Evolutionary conservation across 1,140 invertebrate species (phyloP).

Genomic region (Drosophila mojavensis): DNA sequence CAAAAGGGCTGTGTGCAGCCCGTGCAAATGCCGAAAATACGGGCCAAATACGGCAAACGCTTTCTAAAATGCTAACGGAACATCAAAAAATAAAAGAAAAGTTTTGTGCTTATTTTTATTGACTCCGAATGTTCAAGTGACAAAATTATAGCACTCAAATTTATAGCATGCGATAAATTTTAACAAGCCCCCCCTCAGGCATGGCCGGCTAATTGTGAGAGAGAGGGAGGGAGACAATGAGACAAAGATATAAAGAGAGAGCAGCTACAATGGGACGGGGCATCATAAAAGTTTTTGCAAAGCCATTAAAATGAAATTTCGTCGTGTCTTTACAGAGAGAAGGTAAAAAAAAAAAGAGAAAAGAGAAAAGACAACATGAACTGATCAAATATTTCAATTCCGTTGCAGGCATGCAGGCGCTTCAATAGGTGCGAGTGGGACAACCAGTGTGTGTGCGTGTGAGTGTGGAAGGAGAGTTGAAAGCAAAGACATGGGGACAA

Average conservation of each 20-base stretch:
- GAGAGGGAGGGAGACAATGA: not conserved
- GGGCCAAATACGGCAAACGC: slow-evolving; percentile 39
- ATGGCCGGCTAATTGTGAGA: slow-evolving; percentile 43
- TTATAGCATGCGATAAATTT: slow-evolving; percentile 79
- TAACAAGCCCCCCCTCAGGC: slow-evolving; percentile 50
- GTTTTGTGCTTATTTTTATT: slow-evolving; percentile 56
- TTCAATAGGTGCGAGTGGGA: slow-evolving; percentile 3
- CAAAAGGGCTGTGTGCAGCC: slow-evolving; percentile 26
- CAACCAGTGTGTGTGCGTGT: not conserved
- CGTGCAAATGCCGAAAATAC: not conserved
- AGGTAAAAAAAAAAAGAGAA: not conserved
- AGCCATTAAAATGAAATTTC: slow-evolving; percentile 39
- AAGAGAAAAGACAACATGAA: not conserved
- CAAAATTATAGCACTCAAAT: slow-evolving; percentile 74
- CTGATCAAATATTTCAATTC: slow-evolving; percentile 39
- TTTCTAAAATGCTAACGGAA: slow-evolving; percentile 67
- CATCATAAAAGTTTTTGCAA: slow-evolving; percentile 37
- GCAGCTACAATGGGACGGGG: too few species aligned
- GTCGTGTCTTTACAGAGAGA: not conserved
- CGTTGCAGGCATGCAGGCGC: slow-evolving; percentile 40
- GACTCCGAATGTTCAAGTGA: slow-evolving; percentile 60
- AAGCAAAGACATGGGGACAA: slow-evolving; percentile 28
- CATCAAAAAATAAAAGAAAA: slow-evolving; percentile 22
- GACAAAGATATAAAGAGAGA: not conserved
- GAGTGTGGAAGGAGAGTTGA: not conserved